Base-by-base conservation (phyloP, 2,113 vertebrate genomes). In the Pygoscelis antarcticus region DNA sequence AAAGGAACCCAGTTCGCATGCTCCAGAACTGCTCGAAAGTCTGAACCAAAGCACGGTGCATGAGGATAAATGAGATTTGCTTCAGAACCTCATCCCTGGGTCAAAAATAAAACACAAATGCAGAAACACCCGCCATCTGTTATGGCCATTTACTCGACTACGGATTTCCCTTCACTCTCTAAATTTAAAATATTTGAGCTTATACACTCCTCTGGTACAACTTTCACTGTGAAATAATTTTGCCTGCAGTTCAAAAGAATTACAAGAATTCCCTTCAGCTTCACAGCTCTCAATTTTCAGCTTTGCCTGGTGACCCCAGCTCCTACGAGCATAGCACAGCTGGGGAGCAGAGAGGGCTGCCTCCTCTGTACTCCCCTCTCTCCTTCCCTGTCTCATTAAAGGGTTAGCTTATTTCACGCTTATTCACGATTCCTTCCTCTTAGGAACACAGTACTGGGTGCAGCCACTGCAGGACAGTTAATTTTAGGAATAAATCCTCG, bases 181-280 rank as follows among this genome's bases (percentile, higher is more conserved):
- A 65, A 69, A 83, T 77, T 69, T 60, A 85, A 96, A 94, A 60
- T 70, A 76, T 80, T 76, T 72, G 25, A 91, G 82, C 62, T 91
- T 92, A 95, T 51, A 82, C 26, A 52, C 32, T 92, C 38, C 65
- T 84, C 52, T 49, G n/a, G 32, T 88, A 91, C 40, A 72, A 77
- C 72, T 90, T 91, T 65, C 61, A 83, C 74, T 44, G 58, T 91
- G 58, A 91, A 91, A 83, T 83, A 85, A 87, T 93, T 92, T 80
- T 95, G 87, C 46, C 58, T 66, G 60, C 27, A 83, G 82, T 85
- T 96, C 84, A 85, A 71, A 89, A 93, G 78, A 93, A 85, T 91
- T 90, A 54, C 27, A 75, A 40, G 49, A 87, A 97, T 83, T 96
- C 44, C 3, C 36, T 94, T 85, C 85, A 86, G 90, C 64, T 90